Percentiles rank a stretch among this genome's conserved stretches.
These are phyloP conservation scores for Ceriagrion tenellum DNA, from an alignment of 2,888 invertebrate species.

Conservation along the genomic window DNA sequence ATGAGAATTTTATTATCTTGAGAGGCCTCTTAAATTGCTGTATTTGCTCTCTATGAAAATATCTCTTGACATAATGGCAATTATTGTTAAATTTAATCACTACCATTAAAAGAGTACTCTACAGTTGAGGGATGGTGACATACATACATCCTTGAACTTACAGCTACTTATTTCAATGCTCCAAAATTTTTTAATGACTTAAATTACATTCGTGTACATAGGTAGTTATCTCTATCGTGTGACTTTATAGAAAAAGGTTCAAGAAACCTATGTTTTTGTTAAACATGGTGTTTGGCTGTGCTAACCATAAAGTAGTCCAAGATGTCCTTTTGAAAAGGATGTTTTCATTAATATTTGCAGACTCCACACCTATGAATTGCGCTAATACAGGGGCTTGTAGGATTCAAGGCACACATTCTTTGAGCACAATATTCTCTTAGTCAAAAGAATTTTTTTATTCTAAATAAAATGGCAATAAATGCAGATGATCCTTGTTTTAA, in stretches of 20 bases:
- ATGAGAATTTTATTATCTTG: background rate
- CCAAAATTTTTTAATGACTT: background rate
- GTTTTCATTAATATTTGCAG: background rate
- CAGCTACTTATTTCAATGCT: background rate
- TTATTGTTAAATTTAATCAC: too few species aligned
- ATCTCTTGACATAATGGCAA: too few species aligned
- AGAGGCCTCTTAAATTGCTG: background rate
- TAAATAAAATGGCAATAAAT: background rate
- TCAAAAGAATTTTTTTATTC: background rate
- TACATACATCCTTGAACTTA: background rate
- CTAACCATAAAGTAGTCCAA: background rate
- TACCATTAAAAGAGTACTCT: too few species aligned
- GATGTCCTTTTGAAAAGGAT: background rate
- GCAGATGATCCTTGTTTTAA: background rate
- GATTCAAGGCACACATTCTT: background rate
- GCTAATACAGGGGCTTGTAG: background rate
- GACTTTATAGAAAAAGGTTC: background rate
- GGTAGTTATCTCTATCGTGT: background rate
- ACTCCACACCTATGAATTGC: background rate
- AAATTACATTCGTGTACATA: background rate
- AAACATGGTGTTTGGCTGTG: background rate
- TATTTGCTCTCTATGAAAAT: background rate
- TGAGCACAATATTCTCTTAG: background rate
- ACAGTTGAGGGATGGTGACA: too few species aligned
- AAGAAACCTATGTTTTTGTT: background rate